Percentiles rank a stretch among this genome's conserved stretches.
Conservation (phyloP, 2,113 vertebrate genomes). For the Pelmatolapia mariae region DNA sequence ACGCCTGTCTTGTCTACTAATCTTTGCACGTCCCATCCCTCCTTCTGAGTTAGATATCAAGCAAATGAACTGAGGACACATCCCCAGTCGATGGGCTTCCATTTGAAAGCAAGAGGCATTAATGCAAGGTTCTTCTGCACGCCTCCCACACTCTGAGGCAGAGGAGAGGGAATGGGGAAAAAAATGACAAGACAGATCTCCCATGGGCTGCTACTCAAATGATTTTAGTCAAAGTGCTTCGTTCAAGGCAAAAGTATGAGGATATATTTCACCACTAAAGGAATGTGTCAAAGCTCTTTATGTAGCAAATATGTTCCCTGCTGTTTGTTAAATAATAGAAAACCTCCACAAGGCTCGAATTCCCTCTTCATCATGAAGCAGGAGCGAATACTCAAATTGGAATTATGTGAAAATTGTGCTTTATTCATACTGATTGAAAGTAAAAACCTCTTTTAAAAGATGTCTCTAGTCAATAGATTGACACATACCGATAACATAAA, state of each 20-base stretch:
- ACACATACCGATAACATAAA: not conserved
- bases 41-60: conserved; percentile 41
- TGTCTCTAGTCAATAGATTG: not conserved
- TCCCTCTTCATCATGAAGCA: not conserved
- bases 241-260: not conserved
- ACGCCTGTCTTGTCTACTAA: conserved; percentile 29
- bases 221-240: conserved; percentile 22
- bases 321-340: conserved; percentile 30
- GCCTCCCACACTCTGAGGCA: conserved; percentile 17
- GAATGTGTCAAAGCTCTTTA: conserved; percentile 35
- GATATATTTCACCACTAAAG: conserved; percentile 33
- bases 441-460: not conserved
- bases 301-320: conserved; percentile 4
- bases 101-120: conserved; percentile 42
- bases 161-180: not conserved
- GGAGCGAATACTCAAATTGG: conserved; percentile 5
- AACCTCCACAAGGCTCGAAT: not conserved
- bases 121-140: conserved; percentile 1
- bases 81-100: conserved; percentile 38
- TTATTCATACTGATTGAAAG: not conserved
- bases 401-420: not conserved
- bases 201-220: conserved; percentile 33
- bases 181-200: conserved; percentile 23
- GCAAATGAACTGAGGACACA: conserved; percentile 53
- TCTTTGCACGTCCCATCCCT: conserved; percentile 23